Evolutionary conservation across 2,888 invertebrate species (phyloP), one percentile per base, ranked within the genome.

Genomic region (Syritta pipiens): DNA sequence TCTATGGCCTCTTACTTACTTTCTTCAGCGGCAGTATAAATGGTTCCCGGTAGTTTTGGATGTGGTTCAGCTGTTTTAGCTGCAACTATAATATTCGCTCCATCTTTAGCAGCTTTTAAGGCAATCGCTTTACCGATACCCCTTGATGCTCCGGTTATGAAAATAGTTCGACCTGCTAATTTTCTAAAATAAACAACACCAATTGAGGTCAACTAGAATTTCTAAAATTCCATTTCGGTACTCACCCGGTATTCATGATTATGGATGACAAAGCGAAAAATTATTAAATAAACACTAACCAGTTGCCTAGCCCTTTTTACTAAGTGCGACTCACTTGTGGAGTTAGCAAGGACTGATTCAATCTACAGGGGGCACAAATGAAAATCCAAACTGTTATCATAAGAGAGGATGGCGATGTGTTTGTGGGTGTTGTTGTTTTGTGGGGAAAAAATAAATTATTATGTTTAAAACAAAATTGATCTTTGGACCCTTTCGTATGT

Each of bases 51-150:
- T 35, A 89, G 75, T 65, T 89, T 89, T 1, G 89, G 88, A 90
- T 97, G 95, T 0, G 95, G 92, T 75, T 94, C 92, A 0, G 94
- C 94, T 4, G 96, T 96, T 89, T 97, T 97, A 2, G 96, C 96
- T 40, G 96, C 96, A 59, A 97, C 91, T 3, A 96, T 92, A 84
- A 97, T 90, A 88, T 96, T 96, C 3, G 96, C 96, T 19, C 96
- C 96, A 92, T 97, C 96, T 0, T 82, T 81, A 6, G 98, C 97
- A 1, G 95, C 95, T 90, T 97, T 98, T 67, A 98, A 86, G 3
- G 97, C 98, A 83, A 99, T 98, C 10, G 94, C 95, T 89, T 97
- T 87, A 0, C 99, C 99, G 85, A 99, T 99, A 22, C 99, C 99
- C 83, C 99, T 92, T 59, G 97, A 97, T 10, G 97, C 98, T 42